phyloP scores from a whole-genome alignment of 2,113 vertebrate species.

The Monopterus albus region DNA sequence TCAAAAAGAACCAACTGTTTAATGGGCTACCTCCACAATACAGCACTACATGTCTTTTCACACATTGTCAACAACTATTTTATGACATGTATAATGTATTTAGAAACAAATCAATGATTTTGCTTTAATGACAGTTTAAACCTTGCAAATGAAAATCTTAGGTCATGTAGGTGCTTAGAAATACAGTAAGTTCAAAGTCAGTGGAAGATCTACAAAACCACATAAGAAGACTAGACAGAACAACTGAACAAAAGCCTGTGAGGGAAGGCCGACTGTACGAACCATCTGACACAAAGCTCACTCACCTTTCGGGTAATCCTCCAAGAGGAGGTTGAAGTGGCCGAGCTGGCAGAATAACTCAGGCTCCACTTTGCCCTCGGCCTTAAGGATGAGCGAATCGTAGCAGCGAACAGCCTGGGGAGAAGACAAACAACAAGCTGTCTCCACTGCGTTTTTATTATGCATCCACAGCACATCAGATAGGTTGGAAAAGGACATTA shows the following conservation, averaged over 20 bases:
- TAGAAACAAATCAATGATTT: too few species aligned
- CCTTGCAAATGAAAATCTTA: too few species aligned
- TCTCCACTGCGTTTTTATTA: constrained; percentile 2
- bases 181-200: not conserved
- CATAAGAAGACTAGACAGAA: not conserved
- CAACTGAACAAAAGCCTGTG: too few species aligned
- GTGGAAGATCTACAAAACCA: too few species aligned
- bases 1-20: too few species aligned
- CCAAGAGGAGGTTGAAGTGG: constrained; percentile 99
- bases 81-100: too few species aligned
- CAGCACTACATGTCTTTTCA: too few species aligned
- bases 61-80: too few species aligned
- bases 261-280: not conserved
- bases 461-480: not conserved
- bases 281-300: not conserved
- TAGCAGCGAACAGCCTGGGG: constrained; percentile 96
- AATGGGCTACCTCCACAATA: too few species aligned
- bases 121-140: too few species aligned
- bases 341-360: constrained; percentile 99
- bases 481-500: not conserved
- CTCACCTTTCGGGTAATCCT: constrained; percentile 99
- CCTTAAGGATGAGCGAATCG: constrained; percentile 97
- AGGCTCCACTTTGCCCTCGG: constrained; percentile 98
- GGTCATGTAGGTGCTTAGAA: too few species aligned
- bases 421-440: constrained; percentile 47